Evolutionary conservation across 2,113 vertebrate species (phyloP).

Genomic region (Dromiciops gliroides): DNA sequence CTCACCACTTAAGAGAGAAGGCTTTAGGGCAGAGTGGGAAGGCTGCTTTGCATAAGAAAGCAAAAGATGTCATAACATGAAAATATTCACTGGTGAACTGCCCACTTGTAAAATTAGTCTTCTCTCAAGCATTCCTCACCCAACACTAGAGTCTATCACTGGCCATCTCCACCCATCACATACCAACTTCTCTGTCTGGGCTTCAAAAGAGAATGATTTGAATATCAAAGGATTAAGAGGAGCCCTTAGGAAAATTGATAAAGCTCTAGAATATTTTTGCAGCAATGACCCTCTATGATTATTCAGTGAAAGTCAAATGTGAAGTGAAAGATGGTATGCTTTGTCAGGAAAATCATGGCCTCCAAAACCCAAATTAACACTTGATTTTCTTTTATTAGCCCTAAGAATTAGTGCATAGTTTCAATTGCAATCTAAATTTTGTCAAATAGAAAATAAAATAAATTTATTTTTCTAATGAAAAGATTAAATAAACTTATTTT

Average conservation of each 20-base stretch:
- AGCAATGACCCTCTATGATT: conserved; percentile 46
- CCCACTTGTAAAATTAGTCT: neutral
- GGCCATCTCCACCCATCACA: neutral
- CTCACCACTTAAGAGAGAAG: neutral
- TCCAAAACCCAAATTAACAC: conserved; percentile 59
- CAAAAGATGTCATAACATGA: neutral
- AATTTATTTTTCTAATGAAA: conserved; percentile 23
- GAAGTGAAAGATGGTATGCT: conserved; percentile 44
- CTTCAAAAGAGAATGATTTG: conserved; percentile 61
- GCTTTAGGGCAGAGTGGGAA: neutral
- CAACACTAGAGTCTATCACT: neutral
- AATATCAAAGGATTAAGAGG: conserved; percentile 61
- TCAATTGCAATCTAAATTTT: neutral
- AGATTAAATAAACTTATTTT: neutral
- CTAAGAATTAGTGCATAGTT: neutral
- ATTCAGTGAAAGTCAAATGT: conserved; percentile 17
- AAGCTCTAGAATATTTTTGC: conserved; percentile 37
- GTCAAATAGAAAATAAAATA: neutral
- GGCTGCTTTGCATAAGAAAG: neutral
- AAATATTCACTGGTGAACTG: neutral
- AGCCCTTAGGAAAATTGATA: conserved; percentile 43
- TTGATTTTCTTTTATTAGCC: conserved; percentile 31
- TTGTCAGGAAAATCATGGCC: neutral
- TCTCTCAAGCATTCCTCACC: neutral
- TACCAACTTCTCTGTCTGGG: neutral